A percentile compares a stretch with the other conserved stretches of the same genome.
These are phyloP conservation scores for Enteromius afrohamiltoni DNA, from an alignment of 2,797 vertebrate genomes.

Conservation along the genomic window DNA sequence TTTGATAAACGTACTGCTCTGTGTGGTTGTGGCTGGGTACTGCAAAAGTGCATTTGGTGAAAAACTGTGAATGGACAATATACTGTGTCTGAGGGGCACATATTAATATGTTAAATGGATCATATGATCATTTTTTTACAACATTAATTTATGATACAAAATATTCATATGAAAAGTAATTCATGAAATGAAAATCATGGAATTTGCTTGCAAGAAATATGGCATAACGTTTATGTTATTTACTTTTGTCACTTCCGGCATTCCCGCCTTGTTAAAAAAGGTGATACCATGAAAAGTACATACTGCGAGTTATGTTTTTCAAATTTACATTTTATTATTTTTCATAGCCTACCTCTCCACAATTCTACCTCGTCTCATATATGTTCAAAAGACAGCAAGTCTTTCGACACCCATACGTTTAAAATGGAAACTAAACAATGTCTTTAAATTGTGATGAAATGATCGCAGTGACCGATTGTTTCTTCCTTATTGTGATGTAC, in stretches of 20 bases:
- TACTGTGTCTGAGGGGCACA: background rate
- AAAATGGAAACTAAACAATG: background rate
- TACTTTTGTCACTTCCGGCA: background rate
- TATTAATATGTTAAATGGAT: background rate
- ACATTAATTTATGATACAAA: background rate
- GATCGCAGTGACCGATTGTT: background rate
- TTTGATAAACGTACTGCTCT: background rate
- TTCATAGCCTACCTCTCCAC: conserved; percentile 46
- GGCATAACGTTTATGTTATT: background rate
- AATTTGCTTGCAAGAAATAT: background rate
- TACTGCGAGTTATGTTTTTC: conserved; percentile 11
- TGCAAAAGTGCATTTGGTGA: conserved; percentile 39
- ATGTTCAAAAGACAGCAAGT: conserved; percentile 13
- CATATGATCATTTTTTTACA: background rate
- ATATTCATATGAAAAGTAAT: background rate
- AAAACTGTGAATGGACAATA: background rate
- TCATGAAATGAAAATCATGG: background rate
- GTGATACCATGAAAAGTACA: background rate
- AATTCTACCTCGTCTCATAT: conserved; percentile 54
- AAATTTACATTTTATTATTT: conserved; percentile 1
- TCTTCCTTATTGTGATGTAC: background rate
- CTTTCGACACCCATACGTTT: background rate
- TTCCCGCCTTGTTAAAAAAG: background rate
- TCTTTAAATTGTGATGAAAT: background rate
- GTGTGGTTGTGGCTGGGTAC: conserved; percentile 4